A percentile compares a stretch with the other conserved stretches of the same genome.
Conservation (phyloP, 2,888 invertebrate genomes). For the Leptinotarsa rubiginosa region DNA sequence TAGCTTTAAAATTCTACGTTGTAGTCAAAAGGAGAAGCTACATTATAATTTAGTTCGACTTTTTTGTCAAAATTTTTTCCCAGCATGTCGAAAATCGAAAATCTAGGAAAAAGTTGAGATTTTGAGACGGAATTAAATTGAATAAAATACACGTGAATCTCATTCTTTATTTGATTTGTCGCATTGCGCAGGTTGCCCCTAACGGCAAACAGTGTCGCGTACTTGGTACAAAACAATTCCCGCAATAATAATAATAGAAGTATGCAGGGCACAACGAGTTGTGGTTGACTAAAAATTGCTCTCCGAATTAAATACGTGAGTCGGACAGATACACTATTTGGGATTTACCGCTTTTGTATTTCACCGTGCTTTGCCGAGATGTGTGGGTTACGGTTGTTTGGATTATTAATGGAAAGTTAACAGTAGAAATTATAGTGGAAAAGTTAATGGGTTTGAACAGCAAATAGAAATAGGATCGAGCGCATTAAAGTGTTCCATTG, state of each 20-base stretch:
- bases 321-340: slow-evolving; percentile 49
- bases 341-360: slow-evolving; percentile 18
- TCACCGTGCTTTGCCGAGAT: neutral
- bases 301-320: slow-evolving; percentile 44
- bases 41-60: too few species aligned
- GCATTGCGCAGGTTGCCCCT: neutral
- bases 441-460: neutral
- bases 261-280: slow-evolving; percentile 31
- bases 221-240: slow-evolving; percentile 17
- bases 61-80: too few species aligned
- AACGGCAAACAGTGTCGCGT: slow-evolving; percentile 17
- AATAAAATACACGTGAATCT: too few species aligned
- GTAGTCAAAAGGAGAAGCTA: too few species aligned
- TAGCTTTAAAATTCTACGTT: too few species aligned
- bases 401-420: slow-evolving; percentile 1
- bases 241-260: slow-evolving; percentile 29
- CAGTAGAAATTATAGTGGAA: neutral
- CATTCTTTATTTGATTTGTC: too few species aligned
- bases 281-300: slow-evolving; percentile 35
- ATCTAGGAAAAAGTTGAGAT: too few species aligned
- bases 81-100: too few species aligned
- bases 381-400: neutral
- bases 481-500: neutral
- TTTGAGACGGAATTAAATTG: too few species aligned
- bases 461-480: too few species aligned